Evolutionary conservation across 2,888 invertebrate genomes (phyloP), one percentile per base, ranked within the genome.

Genomic region (Oxystoma pomonae): DNA sequence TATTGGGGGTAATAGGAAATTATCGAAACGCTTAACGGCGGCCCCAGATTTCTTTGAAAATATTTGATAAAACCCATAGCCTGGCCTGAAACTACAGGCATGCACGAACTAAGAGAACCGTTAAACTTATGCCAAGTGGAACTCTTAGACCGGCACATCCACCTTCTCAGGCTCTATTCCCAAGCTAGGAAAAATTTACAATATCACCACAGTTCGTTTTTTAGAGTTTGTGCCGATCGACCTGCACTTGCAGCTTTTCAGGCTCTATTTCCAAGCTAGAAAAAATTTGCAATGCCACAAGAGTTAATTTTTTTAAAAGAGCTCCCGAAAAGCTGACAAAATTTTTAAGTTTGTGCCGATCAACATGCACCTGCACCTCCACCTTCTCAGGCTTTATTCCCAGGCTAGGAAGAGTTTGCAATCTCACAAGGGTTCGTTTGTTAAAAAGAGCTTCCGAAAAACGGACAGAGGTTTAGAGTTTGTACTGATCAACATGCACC

Each of bases 141-240:
- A 72, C 80, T 94, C 60, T 84, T 94, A 50, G 91, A 93, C 78
- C 86, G 90, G 55, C 95, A 96, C 79, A 82, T 94, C 69, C 90
- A 91, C 69, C 82, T 94, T 57, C 83, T 96, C 58, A 90, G 92
- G 74, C 87, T 92, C 63, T 96, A 96, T 80, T 90, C 91, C 19
- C 92, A 94, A 79, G 67, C 66, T 1, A 87, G 91, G 72, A 89
- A 92, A 73, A 90, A 90, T 75, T 83, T 96, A 70, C 86, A 88
- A n/a, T n/a, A n/a, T n/a, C n/a, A n/a, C n/a, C n/a, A n/a, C n/a
- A n/a, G n/a, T 58, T 62, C n/a, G n/a, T n/a, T n/a, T n/a, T n/a
- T n/a, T n/a, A 58, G 96, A 96, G 79, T 97, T 96, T 80, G 91
- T 93, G 16, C 96, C 97, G 0, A 84, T 94, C 17, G 98, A 98